These are phyloP conservation scores for Solen grandis DNA, from an alignment of 1,140 invertebrate genomes.

Conservation along the genomic window DNA sequence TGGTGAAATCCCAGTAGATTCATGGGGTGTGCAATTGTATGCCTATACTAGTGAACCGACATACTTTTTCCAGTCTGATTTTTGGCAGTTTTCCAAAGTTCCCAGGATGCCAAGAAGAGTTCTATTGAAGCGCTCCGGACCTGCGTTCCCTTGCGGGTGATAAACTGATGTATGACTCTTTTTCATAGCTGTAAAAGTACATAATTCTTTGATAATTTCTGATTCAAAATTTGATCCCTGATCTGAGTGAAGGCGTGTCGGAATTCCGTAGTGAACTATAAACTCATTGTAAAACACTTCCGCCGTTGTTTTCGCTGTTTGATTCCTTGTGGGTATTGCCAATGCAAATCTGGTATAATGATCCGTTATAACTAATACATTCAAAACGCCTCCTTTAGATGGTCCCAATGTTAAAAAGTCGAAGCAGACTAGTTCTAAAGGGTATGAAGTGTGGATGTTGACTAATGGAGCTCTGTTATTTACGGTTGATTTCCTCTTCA, in stretches of 20 bases:
- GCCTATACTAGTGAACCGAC: slow-evolving; percentile 44
- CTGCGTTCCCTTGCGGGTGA: slow-evolving; percentile 22
- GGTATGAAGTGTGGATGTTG: slow-evolving; percentile 7
- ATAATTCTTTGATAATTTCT: slow-evolving; percentile 45
- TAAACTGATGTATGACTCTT: slow-evolving; percentile 27
- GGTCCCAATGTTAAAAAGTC: slow-evolving; percentile 44
- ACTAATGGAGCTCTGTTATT: slow-evolving; percentile 14
- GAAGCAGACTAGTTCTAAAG: slow-evolving; percentile 41
- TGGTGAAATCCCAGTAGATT: slow-evolving; percentile 42
- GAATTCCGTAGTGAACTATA: slow-evolving; percentile 51
- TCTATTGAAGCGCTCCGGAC: slow-evolving; percentile 41
- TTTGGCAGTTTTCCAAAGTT: slow-evolving; percentile 45
- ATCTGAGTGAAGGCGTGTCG: slow-evolving; percentile 38
- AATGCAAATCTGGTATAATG: slow-evolving; percentile 55
- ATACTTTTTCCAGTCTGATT: slow-evolving; percentile 51
- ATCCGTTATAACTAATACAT: slow-evolving; percentile 54
- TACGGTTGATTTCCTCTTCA: slow-evolving; percentile 5
- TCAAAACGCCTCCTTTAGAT: slow-evolving; percentile 24
- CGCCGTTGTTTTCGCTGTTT: slow-evolving; percentile 47
- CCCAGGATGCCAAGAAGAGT: slow-evolving; percentile 52
- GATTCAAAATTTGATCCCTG: slow-evolving; percentile 51
- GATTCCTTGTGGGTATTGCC: slow-evolving; percentile 55
- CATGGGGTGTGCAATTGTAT: slow-evolving; percentile 58
- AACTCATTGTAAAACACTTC: slow-evolving; percentile 42
- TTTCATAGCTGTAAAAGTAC: slow-evolving; percentile 32